Evolutionary conservation across 2,888 invertebrate species (phyloP).

Genomic region (Eumacrocentrus americanus): DNA sequence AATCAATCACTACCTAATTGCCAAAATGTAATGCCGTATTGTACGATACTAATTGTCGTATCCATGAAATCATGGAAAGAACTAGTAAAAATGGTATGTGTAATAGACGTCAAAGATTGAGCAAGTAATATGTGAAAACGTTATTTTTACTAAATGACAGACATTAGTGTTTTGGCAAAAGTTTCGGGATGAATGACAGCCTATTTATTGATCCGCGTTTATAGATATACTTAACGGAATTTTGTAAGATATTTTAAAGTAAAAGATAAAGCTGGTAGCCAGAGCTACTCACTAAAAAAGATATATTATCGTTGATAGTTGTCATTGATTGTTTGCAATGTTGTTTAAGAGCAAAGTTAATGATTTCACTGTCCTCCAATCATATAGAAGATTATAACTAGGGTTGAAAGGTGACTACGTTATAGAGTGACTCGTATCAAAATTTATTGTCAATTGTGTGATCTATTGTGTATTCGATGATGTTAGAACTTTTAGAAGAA

Average conservation of each 20-base stretch:
- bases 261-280: constrained; percentile 2
- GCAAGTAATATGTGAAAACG: neutral
- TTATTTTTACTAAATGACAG: constrained; percentile 5
- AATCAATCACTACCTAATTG: constrained; percentile 8
- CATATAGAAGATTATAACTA: constrained; percentile 3
- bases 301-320: constrained; percentile 20
- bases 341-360: constrained; percentile 9
- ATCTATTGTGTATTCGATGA: constrained; percentile 18
- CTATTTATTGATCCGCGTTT: constrained; percentile 22
- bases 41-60: neutral
- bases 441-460: constrained; percentile 25
- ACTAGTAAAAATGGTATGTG: neutral
- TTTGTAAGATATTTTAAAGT: constrained; percentile 23
- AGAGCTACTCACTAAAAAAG: neutral
- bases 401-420: constrained; percentile 12
- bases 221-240: constrained; percentile 10
- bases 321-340: constrained; percentile 18
- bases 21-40: constrained; percentile 21
- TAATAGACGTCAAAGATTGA: constrained; percentile 6
- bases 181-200: neutral
- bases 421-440: constrained; percentile 25
- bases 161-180: neutral
- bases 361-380: constrained; percentile 18
- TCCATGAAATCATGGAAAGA: neutral
- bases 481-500: constrained; percentile 9